Evolutionary conservation across 2,888 invertebrate species (phyloP).

Genomic region (Drosophila anomelani): DNA sequence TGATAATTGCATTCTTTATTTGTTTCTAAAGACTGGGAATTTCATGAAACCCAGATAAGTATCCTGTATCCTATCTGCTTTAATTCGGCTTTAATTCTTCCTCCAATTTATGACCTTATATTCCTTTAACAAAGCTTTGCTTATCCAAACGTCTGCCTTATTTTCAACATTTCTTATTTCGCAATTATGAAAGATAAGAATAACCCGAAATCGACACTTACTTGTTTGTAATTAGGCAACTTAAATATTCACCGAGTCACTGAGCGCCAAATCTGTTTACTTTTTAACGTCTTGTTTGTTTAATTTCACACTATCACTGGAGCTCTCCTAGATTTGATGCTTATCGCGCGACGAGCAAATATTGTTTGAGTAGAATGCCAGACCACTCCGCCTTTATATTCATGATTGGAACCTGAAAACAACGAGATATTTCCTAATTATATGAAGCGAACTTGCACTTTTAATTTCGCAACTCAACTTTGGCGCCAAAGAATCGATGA

Average conservation of each 20-base stretch:
- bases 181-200: constrained; percentile 5
- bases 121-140: not conserved
- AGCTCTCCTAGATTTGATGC: constrained; percentile 38
- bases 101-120: not conserved
- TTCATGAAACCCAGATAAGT: not conserved
- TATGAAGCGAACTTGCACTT: not conserved
- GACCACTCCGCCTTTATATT: constrained; percentile 53
- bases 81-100: not conserved
- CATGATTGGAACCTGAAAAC: constrained; percentile 10
- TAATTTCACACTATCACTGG: constrained; percentile 44
- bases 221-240: constrained; percentile 26
- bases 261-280: constrained; percentile 20
- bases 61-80: not conserved
- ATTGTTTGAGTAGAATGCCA: constrained; percentile 49
- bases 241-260: constrained; percentile 25
- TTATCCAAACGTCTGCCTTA: not conserved
- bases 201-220: constrained; percentile 26
- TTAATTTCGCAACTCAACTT: constrained; percentile 15
- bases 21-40: not conserved
- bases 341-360: constrained; percentile 50
- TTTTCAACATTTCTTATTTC: constrained; percentile 2
- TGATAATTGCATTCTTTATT: not conserved
- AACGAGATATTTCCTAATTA: constrained; percentile 5
- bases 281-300: constrained; percentile 39
- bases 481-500: constrained; percentile 15